These are phyloP conservation scores for Acanthosepion esculentum DNA, from an alignment of 2,888 invertebrate genomes.

Conservation along the genomic window DNA sequence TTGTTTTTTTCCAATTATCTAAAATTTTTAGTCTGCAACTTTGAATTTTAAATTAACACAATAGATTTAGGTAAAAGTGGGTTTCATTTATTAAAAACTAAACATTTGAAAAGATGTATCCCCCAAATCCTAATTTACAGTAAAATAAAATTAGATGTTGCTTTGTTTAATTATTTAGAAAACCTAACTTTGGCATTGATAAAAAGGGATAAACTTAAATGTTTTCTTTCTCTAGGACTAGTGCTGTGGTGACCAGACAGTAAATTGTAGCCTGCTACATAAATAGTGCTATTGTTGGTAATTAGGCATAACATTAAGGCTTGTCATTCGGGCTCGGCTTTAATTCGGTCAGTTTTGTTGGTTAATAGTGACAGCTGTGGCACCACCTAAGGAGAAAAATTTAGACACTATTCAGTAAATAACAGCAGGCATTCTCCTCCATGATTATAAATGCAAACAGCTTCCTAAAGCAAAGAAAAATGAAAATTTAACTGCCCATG, in stretches of 20 bases:
- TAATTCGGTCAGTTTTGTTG: constrained; percentile 33
- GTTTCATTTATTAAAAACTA: not conserved
- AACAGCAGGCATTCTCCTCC: not conserved
- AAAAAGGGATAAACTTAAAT: not conserved
- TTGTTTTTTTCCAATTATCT: not conserved
- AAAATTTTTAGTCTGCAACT: not conserved
- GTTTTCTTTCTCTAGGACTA: not conserved
- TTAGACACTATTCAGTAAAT: constrained; percentile 4
- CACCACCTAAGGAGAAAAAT: constrained; percentile 18
- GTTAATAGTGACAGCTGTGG: not conserved
- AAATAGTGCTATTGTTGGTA: not conserved
- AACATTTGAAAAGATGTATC: not conserved
- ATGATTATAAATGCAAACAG: not conserved
- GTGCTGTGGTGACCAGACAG: not conserved
- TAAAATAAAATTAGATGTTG: not conserved
- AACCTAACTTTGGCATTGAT: not conserved
- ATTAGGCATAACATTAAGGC: constrained; percentile 17
- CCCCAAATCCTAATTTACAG: not conserved
- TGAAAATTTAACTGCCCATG: not conserved
- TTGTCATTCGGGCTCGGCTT: not conserved
- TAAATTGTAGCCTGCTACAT: constrained; percentile 33
- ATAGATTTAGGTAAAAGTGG: not conserved
- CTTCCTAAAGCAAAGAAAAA: not conserved
- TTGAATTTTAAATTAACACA: not conserved
- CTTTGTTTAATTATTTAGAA: not conserved